Evolutionary conservation across 2,797 vertebrate species (phyloP).

Genomic region (Coccyzus lansbergi): DNA sequence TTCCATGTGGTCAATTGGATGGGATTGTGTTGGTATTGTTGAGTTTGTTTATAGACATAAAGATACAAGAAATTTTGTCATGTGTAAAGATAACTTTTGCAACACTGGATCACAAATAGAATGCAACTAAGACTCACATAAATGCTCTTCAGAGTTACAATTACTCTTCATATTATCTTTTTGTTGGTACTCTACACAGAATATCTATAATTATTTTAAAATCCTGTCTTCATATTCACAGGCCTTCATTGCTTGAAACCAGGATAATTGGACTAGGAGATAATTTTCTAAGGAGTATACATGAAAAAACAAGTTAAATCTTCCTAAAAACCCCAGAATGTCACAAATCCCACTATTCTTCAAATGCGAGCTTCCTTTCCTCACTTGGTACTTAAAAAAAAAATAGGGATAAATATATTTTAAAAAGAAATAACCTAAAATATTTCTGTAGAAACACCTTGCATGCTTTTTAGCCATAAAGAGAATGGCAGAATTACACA

Average conservation of each 20-base stretch:
- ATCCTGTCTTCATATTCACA: neutral
- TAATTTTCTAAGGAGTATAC: neutral
- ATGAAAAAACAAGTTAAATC: neutral
- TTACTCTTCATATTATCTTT: neutral
- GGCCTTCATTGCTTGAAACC: neutral
- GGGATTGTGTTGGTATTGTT: neutral
- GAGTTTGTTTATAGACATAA: neutral
- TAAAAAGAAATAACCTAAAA: neutral
- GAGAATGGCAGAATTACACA: neutral
- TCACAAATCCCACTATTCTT: neutral
- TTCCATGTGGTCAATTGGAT: neutral
- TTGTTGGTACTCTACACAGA: neutral
- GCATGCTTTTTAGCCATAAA: neutral
- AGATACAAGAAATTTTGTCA: neutral
- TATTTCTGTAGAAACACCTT: neutral
- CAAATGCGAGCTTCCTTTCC: neutral
- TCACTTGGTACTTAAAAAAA: neutral
- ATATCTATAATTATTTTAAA: neutral
- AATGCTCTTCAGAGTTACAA: neutral
- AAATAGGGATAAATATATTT: neutral
- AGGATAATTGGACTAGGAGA: neutral
- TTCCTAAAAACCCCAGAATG: neutral
- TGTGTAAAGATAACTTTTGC: neutral
- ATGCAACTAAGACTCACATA: neutral
- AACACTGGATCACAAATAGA: neutral